Conservation (phyloP, 2,888 invertebrate genomes). For the Sesia apiformis region DNA sequence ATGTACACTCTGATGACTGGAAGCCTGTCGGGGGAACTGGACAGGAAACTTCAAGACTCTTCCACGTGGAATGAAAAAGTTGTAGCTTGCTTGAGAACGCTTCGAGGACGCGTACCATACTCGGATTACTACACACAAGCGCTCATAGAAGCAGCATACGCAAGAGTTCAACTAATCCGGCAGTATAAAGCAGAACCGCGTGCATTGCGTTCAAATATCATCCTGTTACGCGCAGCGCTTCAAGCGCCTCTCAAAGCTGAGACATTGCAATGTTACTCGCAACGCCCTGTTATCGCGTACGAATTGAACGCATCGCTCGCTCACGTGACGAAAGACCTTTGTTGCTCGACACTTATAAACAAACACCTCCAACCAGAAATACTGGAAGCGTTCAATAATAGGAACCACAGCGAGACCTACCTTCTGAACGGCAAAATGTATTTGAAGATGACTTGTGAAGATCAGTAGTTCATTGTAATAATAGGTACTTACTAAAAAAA, state of each 20-base stretch:
- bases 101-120: slow-evolving; percentile 12
- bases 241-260: not conserved
- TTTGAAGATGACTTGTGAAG: not conserved
- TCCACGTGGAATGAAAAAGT: slow-evolving; percentile 23
- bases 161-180: slow-evolving; percentile 18
- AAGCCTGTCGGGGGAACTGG: slow-evolving; percentile 8
- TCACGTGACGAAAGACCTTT: slow-evolving; percentile 18
- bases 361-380: slow-evolving; percentile 23
- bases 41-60: slow-evolving; percentile 1
- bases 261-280: slow-evolving; percentile 20
- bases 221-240: slow-evolving; percentile 20
- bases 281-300: slow-evolving; percentile 18
- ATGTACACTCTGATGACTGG: slow-evolving; percentile 31
- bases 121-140: not conserved
- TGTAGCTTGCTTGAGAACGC: slow-evolving; percentile 16
- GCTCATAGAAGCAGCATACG: slow-evolving; percentile 1
- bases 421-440: slow-evolving; percentile 5
- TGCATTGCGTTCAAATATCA: slow-evolving; percentile 23
- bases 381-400: slow-evolving; percentile 22
- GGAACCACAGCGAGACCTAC: slow-evolving; percentile 35
- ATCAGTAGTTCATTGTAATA: too few species aligned
- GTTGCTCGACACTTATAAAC: slow-evolving; percentile 32
- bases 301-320: slow-evolving; percentile 21
- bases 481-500: too few species aligned
- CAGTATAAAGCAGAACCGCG: slow-evolving; percentile 11